A percentile compares a stretch with the other conserved stretches of the same genome.
phyloP scores from a whole-genome alignment of 2,888 invertebrate species.

The Omphaloscelis lunosa region DNA sequence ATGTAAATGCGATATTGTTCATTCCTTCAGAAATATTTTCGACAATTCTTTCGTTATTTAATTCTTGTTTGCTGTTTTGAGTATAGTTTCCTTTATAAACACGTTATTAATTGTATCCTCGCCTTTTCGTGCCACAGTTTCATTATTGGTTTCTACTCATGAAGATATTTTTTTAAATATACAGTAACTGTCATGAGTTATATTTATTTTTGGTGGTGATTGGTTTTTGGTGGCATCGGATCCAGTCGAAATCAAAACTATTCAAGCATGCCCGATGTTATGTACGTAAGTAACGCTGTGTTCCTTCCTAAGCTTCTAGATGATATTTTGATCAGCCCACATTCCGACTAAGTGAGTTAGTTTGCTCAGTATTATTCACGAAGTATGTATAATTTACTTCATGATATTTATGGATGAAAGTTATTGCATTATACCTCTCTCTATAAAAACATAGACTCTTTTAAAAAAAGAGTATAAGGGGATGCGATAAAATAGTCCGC shows the following conservation, averaged over 20 bases:
- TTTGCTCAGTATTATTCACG: too few relatives aligned
- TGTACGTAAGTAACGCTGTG: not conserved
- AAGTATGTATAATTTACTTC: not conserved
- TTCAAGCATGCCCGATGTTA: not conserved
- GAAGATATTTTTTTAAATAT: not conserved
- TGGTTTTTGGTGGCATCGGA: not conserved
- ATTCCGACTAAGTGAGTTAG: not conserved
- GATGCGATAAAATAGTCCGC: too few relatives aligned
- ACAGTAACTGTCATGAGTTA: not conserved
- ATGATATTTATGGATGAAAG: not conserved
- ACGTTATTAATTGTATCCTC: not conserved
- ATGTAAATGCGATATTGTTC: slow-evolving; percentile 23
- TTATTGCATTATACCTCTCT: too few relatives aligned
- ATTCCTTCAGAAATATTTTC: slow-evolving; percentile 1
- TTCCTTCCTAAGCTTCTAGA: not conserved
- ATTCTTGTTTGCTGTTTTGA: slow-evolving; percentile 12
- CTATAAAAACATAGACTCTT: too few relatives aligned
- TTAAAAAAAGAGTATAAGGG: not conserved
- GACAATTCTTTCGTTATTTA: slow-evolving; percentile 3
- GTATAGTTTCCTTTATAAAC: not conserved
- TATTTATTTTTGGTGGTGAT: not conserved
- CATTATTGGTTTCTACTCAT: slow-evolving; percentile 48
- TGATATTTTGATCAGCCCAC: not conserved
- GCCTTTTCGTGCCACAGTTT: not conserved
- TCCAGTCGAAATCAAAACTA: not conserved